A percentile compares a stretch with the other conserved stretches of the same genome.
These are phyloP conservation scores for Choloepus hoffmanni DNA, from an alignment of 2,113 vertebrate species.

Conservation along the genomic window DNA sequence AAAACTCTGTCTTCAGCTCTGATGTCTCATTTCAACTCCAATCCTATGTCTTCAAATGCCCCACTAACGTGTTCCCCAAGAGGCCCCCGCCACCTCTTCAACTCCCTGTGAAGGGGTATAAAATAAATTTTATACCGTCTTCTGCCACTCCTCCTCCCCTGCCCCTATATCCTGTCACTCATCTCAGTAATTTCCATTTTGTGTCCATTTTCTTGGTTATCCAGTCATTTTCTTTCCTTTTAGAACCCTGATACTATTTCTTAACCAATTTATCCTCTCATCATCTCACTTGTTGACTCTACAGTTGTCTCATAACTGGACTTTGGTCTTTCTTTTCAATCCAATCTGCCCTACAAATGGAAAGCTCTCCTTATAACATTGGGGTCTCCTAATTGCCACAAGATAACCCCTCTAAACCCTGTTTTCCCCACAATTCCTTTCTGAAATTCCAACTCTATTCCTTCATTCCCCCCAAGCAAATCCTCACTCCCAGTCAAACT, in stretches of 20 bases:
- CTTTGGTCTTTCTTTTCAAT: background rate
- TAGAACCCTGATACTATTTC: background rate
- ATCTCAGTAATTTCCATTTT: background rate
- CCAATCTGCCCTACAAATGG: background rate
- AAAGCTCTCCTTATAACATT: background rate
- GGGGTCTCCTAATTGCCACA: background rate
- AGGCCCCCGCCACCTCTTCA: background rate
- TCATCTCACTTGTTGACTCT: background rate
- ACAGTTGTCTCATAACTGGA: background rate
- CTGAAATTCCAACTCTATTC: background rate
- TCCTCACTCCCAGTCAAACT: background rate
- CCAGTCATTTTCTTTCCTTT: background rate
- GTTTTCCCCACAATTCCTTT: background rate
- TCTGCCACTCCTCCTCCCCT: background rate
- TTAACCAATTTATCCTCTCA: background rate
- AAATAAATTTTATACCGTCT: background rate
- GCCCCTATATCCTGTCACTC: background rate
- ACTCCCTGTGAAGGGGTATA: background rate
- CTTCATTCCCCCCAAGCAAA: background rate
- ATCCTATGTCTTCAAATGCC: background rate
- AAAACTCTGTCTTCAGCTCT: background rate
- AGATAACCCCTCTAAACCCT: background rate
- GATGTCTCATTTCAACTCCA: background rate
- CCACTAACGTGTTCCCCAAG: background rate
- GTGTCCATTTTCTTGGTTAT: background rate